These are phyloP conservation scores for Diaprepes abbreviatus DNA, from an alignment of 2,888 invertebrate species.

Conservation along the genomic window DNA sequence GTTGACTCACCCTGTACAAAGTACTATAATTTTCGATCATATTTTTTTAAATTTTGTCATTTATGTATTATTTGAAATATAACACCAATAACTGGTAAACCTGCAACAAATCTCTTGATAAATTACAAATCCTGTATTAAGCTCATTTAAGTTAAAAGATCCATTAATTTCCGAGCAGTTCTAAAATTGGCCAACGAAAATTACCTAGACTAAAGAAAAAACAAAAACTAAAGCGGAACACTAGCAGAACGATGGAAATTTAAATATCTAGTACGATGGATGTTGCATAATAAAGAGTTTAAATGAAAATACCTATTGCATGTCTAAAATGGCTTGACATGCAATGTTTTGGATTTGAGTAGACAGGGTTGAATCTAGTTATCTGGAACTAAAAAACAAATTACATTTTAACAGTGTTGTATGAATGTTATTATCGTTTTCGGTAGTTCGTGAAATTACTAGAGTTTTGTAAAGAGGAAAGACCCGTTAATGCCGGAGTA, in stretches of 20 bases:
- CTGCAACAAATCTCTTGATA: background rate
- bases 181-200: conserved; percentile 2
- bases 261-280: conserved; percentile 16
- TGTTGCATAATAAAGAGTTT: conserved; percentile 30
- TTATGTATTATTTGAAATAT: no score
- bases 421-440: no score
- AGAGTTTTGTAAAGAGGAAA: no score
- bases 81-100: no score
- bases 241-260: conserved; percentile 5
- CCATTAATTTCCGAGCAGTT: conserved; percentile 15
- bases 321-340: conserved; percentile 4
- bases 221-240: background rate
- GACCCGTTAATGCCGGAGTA: no score
- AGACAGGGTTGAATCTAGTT: background rate
- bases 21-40: no score
- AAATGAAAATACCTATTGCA: conserved; percentile 20
- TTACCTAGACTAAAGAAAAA: background rate
- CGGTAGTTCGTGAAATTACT: no score
- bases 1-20: no score
- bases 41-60: no score
- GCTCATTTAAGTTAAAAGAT: background rate
- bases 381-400: no score
- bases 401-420: no score
- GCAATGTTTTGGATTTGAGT: conserved; percentile 20
- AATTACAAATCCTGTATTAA: conserved; percentile 4